These are phyloP conservation scores for Seira sanloemensis DNA, from an alignment of 2,888 invertebrate species.

Conservation along the genomic window DNA sequence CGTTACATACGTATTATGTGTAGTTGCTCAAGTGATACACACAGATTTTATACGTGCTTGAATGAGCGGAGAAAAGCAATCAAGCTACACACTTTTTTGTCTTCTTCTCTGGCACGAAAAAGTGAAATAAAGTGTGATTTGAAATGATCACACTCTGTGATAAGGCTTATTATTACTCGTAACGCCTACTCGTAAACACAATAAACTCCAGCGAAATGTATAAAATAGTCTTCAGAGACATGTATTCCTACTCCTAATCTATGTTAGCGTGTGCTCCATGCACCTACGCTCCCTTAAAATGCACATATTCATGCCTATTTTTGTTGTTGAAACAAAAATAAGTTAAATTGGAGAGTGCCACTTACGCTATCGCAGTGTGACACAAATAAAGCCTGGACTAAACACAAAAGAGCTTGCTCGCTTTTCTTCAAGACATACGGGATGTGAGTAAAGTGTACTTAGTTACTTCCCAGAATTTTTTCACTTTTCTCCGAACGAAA, in stretches of 20 bases:
- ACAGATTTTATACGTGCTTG: background rate
- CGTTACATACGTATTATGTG: no score
- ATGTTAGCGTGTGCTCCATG: background rate
- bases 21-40: background rate
- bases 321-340: slow-evolving; percentile 34
- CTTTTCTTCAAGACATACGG: background rate
- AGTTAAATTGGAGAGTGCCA: slow-evolving; percentile 31
- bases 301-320: background rate
- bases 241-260: background rate
- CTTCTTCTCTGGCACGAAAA: slow-evolving; percentile 28
- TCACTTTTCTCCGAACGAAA: slow-evolving; percentile 18
- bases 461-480: slow-evolving; percentile 14
- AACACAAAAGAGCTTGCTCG: background rate
- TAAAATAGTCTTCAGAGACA: background rate
- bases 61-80: background rate
- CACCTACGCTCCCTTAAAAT: background rate
- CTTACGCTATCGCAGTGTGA: slow-evolving; percentile 44
- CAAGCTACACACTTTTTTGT: slow-evolving; percentile 13
- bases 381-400: background rate
- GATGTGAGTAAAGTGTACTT: background rate
- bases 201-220: background rate
- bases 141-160: slow-evolving; percentile 47
- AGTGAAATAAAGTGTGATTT: slow-evolving; percentile 46
- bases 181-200: slow-evolving; percentile 19
- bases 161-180: slow-evolving; percentile 47